phyloP scores from a whole-genome alignment of 2,797 vertebrate genomes.

The Propithecus deckenii region DNA sequence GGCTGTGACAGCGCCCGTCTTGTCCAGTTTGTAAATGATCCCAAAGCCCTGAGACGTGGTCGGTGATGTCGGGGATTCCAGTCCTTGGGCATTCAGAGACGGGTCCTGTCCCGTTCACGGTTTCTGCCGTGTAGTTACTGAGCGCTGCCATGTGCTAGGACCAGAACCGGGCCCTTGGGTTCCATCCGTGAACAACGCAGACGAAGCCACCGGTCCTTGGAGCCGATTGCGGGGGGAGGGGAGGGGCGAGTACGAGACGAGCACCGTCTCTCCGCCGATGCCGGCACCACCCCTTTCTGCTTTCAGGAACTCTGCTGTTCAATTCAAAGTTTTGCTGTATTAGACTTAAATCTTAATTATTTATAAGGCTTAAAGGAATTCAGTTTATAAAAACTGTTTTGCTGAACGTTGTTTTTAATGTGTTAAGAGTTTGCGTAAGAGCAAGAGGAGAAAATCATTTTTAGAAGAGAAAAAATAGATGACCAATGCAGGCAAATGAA shows the following conservation, averaged over 20 bases:
- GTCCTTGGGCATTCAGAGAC: background rate
- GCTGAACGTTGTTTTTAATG: background rate
- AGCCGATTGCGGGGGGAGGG: rapidly evolving
- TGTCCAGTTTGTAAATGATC: background rate
- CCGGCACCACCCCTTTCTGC: background rate
- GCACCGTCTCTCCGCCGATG: rapidly evolving
- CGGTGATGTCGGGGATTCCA: rapidly evolving
- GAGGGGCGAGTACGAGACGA: background rate
- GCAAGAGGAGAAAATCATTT: background rate
- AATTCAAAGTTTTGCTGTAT: background rate
- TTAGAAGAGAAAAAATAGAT: background rate
- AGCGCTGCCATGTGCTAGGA: background rate
- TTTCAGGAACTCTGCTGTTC: background rate
- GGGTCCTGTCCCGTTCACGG: background rate
- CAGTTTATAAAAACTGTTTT: background rate
- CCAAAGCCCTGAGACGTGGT: too few relatives aligned
- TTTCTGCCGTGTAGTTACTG: background rate
- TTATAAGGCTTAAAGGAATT: background rate
- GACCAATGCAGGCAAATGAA: background rate
- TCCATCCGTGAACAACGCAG: background rate
- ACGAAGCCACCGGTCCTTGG: background rate
- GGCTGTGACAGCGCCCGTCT: rapidly evolving
- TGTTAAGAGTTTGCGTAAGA: background rate
- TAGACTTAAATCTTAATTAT: background rate
- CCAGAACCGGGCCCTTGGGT: background rate